These are phyloP conservation scores for Orius laevigatus DNA, from an alignment of 1,140 invertebrate genomes.

Conservation along the genomic window DNA sequence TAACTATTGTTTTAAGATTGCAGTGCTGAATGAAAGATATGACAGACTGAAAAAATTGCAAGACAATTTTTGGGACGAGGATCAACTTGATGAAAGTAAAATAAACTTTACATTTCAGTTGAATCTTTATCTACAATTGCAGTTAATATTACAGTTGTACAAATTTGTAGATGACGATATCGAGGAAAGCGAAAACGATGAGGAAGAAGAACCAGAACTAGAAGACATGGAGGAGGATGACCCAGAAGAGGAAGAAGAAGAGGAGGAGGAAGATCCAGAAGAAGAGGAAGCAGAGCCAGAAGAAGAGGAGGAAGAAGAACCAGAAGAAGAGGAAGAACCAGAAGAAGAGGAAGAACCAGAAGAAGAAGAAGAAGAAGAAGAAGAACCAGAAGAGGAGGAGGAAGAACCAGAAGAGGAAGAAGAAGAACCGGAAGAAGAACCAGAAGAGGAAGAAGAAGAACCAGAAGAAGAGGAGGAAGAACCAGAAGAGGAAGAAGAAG, in stretches of 20 bases:
- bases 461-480: too few species aligned
- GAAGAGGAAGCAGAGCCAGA: constrained; percentile 4
- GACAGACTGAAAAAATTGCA: constrained; percentile 2
- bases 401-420: constrained; percentile 25
- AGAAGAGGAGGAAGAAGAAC: constrained; percentile 17
- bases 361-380: too few species aligned
- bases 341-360: constrained; percentile 19
- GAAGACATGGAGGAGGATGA: not conserved
- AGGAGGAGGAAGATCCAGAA: not conserved
- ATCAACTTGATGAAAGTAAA: constrained; percentile 24
- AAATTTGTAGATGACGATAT: constrained; percentile 21
- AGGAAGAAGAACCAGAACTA: constrained; percentile 16
- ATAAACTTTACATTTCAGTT: not conserved
- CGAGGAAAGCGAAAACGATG: constrained; percentile 22
- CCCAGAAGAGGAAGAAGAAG: too few species aligned
- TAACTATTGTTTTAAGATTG: not conserved
- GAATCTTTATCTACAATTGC: not conserved
- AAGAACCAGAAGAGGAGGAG: constrained; percentile 25
- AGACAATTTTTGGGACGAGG: constrained; percentile 6
- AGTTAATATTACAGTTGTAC: not conserved
- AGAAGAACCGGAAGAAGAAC: constrained; percentile 17
- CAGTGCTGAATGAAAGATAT: not conserved
- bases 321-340: constrained; percentile 18
- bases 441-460: constrained; percentile 11
- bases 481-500: too few species aligned